Evolutionary conservation across 2,113 vertebrate genomes (phyloP).

Genomic region (Xiphophorus couchianus): DNA sequence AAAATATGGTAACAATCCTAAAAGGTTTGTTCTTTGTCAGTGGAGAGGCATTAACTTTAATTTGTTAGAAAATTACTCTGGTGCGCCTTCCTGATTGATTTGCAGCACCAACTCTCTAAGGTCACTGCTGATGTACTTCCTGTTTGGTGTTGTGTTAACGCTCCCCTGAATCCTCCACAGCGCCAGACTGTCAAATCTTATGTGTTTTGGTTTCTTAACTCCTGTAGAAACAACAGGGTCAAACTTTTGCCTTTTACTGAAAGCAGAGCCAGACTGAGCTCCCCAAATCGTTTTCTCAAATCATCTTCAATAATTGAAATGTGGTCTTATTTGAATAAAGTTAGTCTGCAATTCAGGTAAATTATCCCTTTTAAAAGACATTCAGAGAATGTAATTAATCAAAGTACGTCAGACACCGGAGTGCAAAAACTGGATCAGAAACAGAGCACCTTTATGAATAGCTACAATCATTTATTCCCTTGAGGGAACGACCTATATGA

Average conservation of each 20-base stretch:
- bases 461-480: slow-evolving; percentile 13
- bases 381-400: slow-evolving; percentile 21
- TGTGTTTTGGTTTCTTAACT: background rate
- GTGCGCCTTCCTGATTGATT: background rate
- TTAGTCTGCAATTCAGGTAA: background rate
- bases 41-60: background rate
- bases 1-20: no score
- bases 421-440: slow-evolving; percentile 14
- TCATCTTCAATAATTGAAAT: no score
- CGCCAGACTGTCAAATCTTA: background rate
- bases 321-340: no score
- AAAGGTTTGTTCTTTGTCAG: no score
- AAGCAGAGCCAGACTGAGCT: background rate
- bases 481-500: slow-evolving; percentile 7
- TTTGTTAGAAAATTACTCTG: background rate
- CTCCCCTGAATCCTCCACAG: background rate
- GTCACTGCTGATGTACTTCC: background rate
- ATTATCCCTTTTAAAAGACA: background rate
- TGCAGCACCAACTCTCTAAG: background rate
- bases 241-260: background rate
- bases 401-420: slow-evolving; percentile 19
- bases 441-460: slow-evolving; percentile 22
- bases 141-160: background rate
- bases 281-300: background rate
- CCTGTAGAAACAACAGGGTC: background rate